phyloP scores from a whole-genome alignment of 2,797 vertebrate genomes.

The Acipenser ruthenus region DNA sequence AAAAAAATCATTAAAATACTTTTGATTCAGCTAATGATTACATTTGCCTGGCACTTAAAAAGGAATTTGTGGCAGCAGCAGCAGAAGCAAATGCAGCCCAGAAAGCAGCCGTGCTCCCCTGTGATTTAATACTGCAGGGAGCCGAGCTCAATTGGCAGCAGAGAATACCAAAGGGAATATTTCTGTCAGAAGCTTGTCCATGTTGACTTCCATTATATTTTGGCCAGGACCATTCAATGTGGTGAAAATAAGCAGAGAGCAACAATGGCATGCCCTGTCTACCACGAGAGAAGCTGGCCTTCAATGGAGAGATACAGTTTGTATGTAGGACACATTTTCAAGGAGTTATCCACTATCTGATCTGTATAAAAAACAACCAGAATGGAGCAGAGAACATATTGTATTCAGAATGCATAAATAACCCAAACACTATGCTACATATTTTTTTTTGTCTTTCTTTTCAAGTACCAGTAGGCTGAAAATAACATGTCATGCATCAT shows the following conservation, averaged over 20 bases:
- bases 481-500: neutral
- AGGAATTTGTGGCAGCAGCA: constrained; percentile 13
- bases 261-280: no score
- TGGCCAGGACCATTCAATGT: no score
- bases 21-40: constrained; percentile 13
- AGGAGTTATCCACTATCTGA: no score
- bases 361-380: no score
- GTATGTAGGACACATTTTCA: no score
- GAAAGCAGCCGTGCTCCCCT: constrained; percentile 1
- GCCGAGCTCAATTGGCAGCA: neutral
- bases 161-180: no score
- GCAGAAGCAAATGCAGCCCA: neutral
- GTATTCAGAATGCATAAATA: neutral
- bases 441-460: neutral
- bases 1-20: constrained; percentile 17
- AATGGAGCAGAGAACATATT: no score
- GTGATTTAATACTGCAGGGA: neutral
- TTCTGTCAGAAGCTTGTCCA: no score
- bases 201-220: no score
- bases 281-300: no score
- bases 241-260: no score
- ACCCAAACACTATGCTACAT: neutral
- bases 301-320: no score
- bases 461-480: neutral
- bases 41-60: constrained; percentile 1